Percentiles rank a stretch among this genome's conserved stretches.
phyloP scores from a whole-genome alignment of 2,113 vertebrate species.

The Hipposideros armiger region DNA sequence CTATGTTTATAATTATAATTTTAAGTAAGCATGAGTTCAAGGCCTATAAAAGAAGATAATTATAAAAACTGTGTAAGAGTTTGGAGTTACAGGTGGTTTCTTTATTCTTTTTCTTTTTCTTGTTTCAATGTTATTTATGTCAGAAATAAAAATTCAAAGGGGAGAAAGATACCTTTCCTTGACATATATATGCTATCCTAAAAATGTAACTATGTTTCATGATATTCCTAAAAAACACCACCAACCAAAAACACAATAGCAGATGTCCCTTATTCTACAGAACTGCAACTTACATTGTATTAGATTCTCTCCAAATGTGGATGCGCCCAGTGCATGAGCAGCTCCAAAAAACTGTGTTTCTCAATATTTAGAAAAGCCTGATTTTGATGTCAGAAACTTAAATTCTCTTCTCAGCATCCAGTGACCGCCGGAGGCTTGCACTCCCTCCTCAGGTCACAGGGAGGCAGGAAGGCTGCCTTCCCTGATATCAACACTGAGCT shows the following conservation, averaged over 20 bases:
- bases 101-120: background rate
- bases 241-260: background rate
- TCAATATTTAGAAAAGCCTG: slow-evolving; percentile 33
- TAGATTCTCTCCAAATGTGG: background rate
- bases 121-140: slow-evolving; percentile 39
- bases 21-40: background rate
- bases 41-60: background rate
- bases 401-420: slow-evolving; percentile 17
- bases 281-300: background rate
- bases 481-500: background rate
- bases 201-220: background rate
- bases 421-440: background rate
- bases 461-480: background rate
- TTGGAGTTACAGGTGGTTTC: background rate
- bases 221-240: background rate
- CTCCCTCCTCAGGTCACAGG: background rate
- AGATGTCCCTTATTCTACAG: background rate
- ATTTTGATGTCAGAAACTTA: background rate
- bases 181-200: background rate
- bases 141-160: slow-evolving; percentile 23
- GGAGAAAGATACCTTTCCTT: background rate
- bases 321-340: slow-evolving; percentile 21
- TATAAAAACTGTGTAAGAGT: background rate
- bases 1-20: background rate
- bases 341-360: background rate